Conservation (phyloP, 2,797 vertebrate species). For the Mastacembelus armatus region DNA sequence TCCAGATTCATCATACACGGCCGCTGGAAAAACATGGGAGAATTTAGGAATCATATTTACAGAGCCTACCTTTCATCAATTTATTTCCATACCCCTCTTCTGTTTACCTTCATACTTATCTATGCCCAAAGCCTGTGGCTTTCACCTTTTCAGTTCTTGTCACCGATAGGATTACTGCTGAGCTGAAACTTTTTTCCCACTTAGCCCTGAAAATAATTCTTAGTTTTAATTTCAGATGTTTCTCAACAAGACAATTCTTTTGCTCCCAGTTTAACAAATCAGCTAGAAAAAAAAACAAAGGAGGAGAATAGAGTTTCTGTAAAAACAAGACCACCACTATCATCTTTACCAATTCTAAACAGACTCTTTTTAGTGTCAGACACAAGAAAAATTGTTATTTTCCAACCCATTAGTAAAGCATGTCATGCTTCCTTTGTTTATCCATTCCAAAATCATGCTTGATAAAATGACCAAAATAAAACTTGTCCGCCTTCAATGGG, state of each 20-base stretch:
- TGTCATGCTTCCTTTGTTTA: constrained; percentile 53
- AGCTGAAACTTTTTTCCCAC: too few relatives aligned
- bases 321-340: neutral
- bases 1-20: constrained; percentile 86
- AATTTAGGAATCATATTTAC: constrained; percentile 18
- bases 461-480: constrained; percentile 18
- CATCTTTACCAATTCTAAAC: constrained; percentile 17
- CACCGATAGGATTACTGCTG: constrained; percentile 31
- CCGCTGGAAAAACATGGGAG: constrained; percentile 49
- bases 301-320: neutral
- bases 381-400: constrained; percentile 46
- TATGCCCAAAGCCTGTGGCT: constrained; percentile 16
- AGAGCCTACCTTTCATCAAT: constrained; percentile 6
- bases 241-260: constrained; percentile 34
- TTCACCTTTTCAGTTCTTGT: neutral
- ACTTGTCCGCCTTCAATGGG: constrained; percentile 29
- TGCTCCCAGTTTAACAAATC: constrained; percentile 19
- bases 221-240: constrained; percentile 40
- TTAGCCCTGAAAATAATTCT: too few relatives aligned
- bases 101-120: constrained; percentile 20
- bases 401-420: constrained; percentile 39
- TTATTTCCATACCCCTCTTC: neutral
- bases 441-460: constrained; percentile 23
- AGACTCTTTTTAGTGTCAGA: constrained; percentile 35
- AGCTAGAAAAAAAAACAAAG: constrained; percentile 23